Percentiles rank a stretch among this genome's conserved stretches.
Evolutionary conservation across 2,888 invertebrate species (phyloP).

Genomic region (Emmelina monodactyla): DNA sequence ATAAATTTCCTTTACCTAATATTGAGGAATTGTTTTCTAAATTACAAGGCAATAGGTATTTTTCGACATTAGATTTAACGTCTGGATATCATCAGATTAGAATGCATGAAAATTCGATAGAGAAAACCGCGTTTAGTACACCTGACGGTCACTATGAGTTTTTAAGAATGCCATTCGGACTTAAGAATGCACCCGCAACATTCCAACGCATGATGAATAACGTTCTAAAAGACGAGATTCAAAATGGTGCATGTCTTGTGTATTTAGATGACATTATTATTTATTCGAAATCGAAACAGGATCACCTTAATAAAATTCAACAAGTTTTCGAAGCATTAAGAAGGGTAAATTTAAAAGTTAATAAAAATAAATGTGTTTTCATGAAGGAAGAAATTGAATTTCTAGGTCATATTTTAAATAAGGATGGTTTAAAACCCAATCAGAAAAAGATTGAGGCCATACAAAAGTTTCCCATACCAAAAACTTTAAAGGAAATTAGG

Average conservation of each 20-base stretch:
- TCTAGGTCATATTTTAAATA: slow-evolving; percentile 19
- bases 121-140: slow-evolving; percentile 13
- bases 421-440: slow-evolving; percentile 16
- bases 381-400: slow-evolving; percentile 17
- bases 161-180: slow-evolving; percentile 14
- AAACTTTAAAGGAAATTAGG: slow-evolving; percentile 13
- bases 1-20: slow-evolving; percentile 4
- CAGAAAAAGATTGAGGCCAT: slow-evolving; percentile 10
- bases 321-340: slow-evolving; percentile 14
- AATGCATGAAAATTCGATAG: slow-evolving; percentile 10
- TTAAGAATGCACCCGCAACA: slow-evolving; percentile 13
- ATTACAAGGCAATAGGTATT: slow-evolving; percentile 8
- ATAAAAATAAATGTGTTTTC: too few relatives aligned
- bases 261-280: slow-evolving; percentile 26
- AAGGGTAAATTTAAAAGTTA: too few relatives aligned
- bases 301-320: slow-evolving; percentile 13
- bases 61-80: slow-evolving; percentile 9
- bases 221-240: neutral
- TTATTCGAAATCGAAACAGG: slow-evolving; percentile 16
- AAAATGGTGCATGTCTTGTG: slow-evolving; percentile 16
- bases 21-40: slow-evolving; percentile 6
- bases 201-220: slow-evolving; percentile 11
- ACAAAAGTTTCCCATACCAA: slow-evolving; percentile 13
- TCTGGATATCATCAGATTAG: slow-evolving; percentile 14
- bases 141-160: slow-evolving; percentile 13